phyloP scores from a whole-genome alignment of 2,888 invertebrate genomes.

The Conus canariensis region DNA sequence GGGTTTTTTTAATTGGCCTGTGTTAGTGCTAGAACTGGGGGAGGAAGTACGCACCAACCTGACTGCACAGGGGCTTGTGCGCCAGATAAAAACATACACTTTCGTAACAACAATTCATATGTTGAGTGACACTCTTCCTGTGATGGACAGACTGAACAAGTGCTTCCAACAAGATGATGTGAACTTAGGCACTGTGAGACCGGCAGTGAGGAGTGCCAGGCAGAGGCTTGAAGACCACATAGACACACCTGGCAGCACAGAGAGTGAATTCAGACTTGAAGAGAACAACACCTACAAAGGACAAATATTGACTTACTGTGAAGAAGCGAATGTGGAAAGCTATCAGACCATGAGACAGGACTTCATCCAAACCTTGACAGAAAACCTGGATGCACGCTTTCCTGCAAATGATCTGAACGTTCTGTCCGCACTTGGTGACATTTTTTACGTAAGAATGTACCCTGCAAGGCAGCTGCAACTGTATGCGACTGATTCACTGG shows the following conservation, averaged over 20 bases:
- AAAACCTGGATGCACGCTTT: neutral
- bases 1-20: neutral
- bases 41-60: neutral
- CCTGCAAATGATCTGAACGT: neutral
- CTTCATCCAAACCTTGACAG: neutral
- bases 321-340: neutral
- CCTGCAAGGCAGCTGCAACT: neutral
- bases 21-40: neutral
- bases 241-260: neutral
- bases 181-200: neutral
- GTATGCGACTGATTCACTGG: neutral
- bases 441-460: neutral
- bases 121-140: neutral
- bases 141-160: slow-evolving; percentile 6
- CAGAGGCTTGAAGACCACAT: neutral
- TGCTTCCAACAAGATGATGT: neutral
- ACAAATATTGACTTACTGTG: neutral
- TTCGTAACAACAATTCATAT: neutral
- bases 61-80: no score
- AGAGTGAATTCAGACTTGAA: neutral
- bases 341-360: neutral
- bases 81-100: neutral
- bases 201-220: neutral
- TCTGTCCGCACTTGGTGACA: neutral
- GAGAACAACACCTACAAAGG: neutral